These are phyloP conservation scores for Gnatocerus cornutus DNA, from an alignment of 2,888 invertebrate genomes.

Conservation along the genomic window DNA sequence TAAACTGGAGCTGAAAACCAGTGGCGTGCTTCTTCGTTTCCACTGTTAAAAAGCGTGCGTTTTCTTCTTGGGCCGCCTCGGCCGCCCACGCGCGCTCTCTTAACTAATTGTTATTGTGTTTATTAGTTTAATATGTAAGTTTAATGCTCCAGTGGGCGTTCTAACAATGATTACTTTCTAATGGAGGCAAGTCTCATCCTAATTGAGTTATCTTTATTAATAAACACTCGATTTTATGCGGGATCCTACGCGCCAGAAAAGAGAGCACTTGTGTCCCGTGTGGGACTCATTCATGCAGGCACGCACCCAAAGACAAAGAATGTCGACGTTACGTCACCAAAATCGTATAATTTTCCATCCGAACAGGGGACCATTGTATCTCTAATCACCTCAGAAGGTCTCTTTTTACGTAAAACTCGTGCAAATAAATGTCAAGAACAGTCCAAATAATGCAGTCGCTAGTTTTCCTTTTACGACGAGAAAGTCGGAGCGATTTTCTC, in stretches of 20 bases:
- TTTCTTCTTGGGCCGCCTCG: not conserved
- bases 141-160: conserved; percentile 36
- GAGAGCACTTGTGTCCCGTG: conserved; percentile 35
- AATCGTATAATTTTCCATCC: not conserved
- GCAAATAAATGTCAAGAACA: conserved; percentile 7
- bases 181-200: conserved; percentile 57
- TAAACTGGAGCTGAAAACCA: conserved; percentile 28
- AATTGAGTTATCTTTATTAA: conserved; percentile 63
- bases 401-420: conserved; percentile 6
- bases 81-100: conserved; percentile 18
- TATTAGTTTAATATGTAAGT: conserved; percentile 46
- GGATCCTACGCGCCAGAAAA: conserved; percentile 33
- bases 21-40: conserved; percentile 13
- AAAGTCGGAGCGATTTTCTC: conserved; percentile 24
- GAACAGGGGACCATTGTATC: not conserved
- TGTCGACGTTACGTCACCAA: not conserved
- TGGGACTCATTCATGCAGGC: conserved; percentile 38
- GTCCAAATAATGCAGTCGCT: not conserved
- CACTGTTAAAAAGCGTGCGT: conserved; percentile 14
- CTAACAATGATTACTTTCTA: conserved; percentile 48
- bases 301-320: conserved; percentile 24
- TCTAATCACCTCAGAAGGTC: conserved; percentile 21
- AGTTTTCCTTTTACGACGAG: conserved; percentile 29
- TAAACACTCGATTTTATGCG: conserved; percentile 44
- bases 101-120: conserved; percentile 43